Conservation (phyloP, 2,113 vertebrate species). For the Gallinago paraguaiae region DNA sequence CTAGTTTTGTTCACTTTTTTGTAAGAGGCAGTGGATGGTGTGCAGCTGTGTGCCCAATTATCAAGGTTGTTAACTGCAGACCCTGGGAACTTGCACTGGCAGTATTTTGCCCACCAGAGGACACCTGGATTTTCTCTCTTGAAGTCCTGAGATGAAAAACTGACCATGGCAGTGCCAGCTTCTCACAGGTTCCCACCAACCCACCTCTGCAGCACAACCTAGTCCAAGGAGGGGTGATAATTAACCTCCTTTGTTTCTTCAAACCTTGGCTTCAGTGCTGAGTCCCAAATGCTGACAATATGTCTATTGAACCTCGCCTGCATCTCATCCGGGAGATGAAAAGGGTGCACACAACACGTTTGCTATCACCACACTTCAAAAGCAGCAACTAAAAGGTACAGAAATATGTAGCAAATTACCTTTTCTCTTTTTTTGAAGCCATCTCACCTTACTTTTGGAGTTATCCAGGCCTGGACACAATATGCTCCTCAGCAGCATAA, state of each 20-base stretch:
- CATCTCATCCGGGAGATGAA: background rate
- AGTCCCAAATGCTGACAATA: background rate
- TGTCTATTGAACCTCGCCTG: background rate
- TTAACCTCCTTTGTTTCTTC: background rate
- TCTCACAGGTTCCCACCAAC: background rate
- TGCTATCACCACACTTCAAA: background rate
- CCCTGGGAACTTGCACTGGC: background rate
- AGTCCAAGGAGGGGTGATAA: background rate
- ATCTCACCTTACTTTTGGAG: background rate
- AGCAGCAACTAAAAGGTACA: background rate
- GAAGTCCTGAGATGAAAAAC: background rate
- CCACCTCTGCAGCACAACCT: background rate
- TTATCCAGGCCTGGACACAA: background rate
- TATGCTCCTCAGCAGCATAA: background rate
- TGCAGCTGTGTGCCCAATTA: background rate
- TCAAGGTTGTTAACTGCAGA: background rate
- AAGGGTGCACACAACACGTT: background rate
- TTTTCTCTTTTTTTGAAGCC: background rate
- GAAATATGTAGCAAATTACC: background rate
- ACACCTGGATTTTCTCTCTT: rapidly evolving
- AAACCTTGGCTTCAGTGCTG: too few relatives aligned
- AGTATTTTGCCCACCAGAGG: background rate
- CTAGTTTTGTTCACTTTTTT: background rate
- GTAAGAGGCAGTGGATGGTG: background rate
- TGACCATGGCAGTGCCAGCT: background rate